Base-by-base conservation (phyloP, 2,113 vertebrate genomes). In the Platanista minor region DNA sequence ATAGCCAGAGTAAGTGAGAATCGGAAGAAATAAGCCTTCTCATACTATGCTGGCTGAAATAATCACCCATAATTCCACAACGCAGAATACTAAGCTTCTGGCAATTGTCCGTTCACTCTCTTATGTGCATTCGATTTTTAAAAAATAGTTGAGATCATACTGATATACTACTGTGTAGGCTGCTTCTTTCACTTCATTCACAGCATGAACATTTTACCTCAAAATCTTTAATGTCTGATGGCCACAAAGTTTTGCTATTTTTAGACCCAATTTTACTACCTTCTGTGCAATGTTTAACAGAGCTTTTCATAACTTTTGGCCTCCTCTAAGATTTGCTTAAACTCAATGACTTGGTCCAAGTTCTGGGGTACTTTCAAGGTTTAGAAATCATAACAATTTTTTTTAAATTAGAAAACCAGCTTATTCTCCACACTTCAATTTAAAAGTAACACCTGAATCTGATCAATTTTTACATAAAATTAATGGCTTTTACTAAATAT, bases 101-200 rank as follows among this genome's bases (percentile, higher is more conserved):
- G 13, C 59, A 86, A 31, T 6, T 52, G 36, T 31, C 36, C 36
- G 81, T 52, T 64, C 2, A 6, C n/a, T 57, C n/a, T 77, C 39
- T 74, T 39, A 46, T 29, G 8, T 8, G 25, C 27, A 25, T 49
- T 78, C 39, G 2, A 18, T 25, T 49, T 33, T 41, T 36, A 31
- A n/a, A 75, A 61, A 46, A 57, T 17, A 46, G 49, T 6, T 41
- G 49, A 49, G 15, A 36, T 61, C 7, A 43, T 11, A 29, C 3
- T 31, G 67, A 82, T 10, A 20, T 0, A n/a, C 10, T 1, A 12
- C 33, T 17, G 21, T 20, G 2, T 3, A 59, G 4, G 4, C 17
- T 6, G 5, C 3, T 29, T 17, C 52, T 67, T 80, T 69, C 11
- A 36, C 12, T 8, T 74, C 41, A 31, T 33, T 66, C 8, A 49